phyloP scores from a whole-genome alignment of 1,140 invertebrate species.

The Micrasema longulum region DNA sequence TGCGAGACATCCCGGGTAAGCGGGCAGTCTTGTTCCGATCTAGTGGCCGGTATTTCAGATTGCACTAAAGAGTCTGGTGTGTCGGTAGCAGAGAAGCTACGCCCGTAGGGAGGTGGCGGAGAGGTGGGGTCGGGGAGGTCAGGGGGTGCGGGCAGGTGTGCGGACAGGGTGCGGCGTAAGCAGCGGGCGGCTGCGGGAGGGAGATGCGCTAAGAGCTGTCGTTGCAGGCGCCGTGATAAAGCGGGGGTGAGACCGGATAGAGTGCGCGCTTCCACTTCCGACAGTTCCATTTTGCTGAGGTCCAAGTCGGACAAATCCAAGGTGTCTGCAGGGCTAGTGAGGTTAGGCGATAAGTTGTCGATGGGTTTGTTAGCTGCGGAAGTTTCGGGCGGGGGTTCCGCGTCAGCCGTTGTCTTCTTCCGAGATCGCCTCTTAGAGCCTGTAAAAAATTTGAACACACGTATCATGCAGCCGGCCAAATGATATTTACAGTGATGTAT shows the following conservation, averaged over 20 bases:
- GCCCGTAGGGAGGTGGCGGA: slow-evolving; percentile 38
- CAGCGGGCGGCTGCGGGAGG: slow-evolving; percentile 72
- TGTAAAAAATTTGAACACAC: slow-evolving; percentile 66
- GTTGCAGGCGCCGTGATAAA: slow-evolving; percentile 73
- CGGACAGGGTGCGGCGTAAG: slow-evolving; percentile 72
- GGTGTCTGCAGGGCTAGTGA: slow-evolving; percentile 61
- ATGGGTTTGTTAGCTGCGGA: slow-evolving; percentile 56
- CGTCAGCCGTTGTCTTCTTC: slow-evolving; percentile 39
- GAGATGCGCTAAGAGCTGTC: slow-evolving; percentile 72
- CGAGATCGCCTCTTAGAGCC: slow-evolving; percentile 56
- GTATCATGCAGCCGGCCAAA: slow-evolving; percentile 67
- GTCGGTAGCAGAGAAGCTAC: slow-evolving; percentile 46
- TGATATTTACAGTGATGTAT: slow-evolving; percentile 54
- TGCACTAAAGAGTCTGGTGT: background rate
- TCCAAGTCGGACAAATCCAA: slow-evolving; percentile 74
- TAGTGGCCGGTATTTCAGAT: too few relatives aligned
- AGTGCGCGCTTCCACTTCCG: slow-evolving; percentile 74
- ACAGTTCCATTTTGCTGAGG: slow-evolving; percentile 73
- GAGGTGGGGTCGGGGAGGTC: slow-evolving; percentile 22
- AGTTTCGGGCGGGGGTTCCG: slow-evolving; percentile 54
- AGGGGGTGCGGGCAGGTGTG: slow-evolving; percentile 57
- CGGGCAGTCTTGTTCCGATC: too few relatives aligned
- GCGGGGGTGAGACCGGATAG: slow-evolving; percentile 74
- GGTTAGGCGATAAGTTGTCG: slow-evolving; percentile 49
- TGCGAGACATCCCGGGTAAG: too few relatives aligned